Evolutionary conservation across 2,888 invertebrate genomes (phyloP), one percentile per base, ranked within the genome.

Genomic region (Lasioglossum leucozonium): DNA sequence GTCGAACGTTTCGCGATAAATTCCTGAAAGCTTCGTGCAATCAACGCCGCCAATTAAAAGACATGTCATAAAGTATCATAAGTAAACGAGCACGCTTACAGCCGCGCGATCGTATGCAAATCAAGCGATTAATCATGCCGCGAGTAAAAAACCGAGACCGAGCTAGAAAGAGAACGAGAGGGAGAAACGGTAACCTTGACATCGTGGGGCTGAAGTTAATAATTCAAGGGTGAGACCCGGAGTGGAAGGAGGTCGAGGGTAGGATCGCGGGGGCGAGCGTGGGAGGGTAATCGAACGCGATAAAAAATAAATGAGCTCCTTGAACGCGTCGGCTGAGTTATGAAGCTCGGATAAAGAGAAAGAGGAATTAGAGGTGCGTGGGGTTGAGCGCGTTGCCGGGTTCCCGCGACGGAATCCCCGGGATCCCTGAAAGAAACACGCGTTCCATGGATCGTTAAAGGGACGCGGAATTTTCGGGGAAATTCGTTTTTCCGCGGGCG

Each of bases 261-360:
- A 22, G 44, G 18, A 8, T 62, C 10, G n/a, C 16, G 47, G 11
- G 26, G 10, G n/a, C n/a, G 30, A 22, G 42, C n/a, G n/a, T n/a
- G 13, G 47, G 18, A 18, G 30, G 72, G 77, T 86, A 75, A 82
- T 86, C 81, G 79, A 79, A 77, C 34, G 42, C 51, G 79, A 65
- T 86, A 74, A 86, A 79, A 81, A 77, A 86, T 77, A 86, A 82
- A 86, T 71, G 77, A 79, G 65, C 55, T 8, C 37, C 69, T 77
- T 47, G 67, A 47, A 72, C 67, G 76, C 37, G 10, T 44, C 30
- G 74, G 30, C 42, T 78, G 81, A 69, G 78, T 77, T 80, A 79
- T 67, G 76, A 78, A 76, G 76, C 58, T 65, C 34, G 65, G 22
- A 65, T 65, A 55, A 11, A n/a, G 13, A 40, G 26, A 44, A 6